Conservation (phyloP, 2,888 invertebrate species). For the Phlogophora meticulosa region DNA sequence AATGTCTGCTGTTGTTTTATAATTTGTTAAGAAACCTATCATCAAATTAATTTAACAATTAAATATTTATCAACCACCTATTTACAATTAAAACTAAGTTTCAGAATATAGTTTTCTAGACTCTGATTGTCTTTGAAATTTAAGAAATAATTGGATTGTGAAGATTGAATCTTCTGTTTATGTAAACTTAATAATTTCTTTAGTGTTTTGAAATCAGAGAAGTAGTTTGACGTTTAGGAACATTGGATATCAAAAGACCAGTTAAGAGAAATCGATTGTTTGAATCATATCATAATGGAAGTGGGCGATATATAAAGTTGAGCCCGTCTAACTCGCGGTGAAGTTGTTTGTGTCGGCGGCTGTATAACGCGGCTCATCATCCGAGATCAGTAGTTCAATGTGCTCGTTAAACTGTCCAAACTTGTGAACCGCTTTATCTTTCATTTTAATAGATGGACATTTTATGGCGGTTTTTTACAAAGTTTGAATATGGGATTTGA, state of each 20-base stretch:
- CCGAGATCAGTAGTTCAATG: constrained; percentile 27
- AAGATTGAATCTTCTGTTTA: neutral
- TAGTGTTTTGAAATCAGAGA: neutral
- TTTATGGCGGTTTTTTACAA: constrained; percentile 30
- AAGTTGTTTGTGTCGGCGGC: constrained; percentile 31
- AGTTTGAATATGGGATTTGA: constrained; percentile 11
- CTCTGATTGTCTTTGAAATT: constrained; percentile 1
- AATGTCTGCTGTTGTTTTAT: constrained; percentile 3
- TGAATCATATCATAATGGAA: constrained; percentile 9
- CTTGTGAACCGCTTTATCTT: constrained; percentile 50
- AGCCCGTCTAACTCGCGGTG: constrained; percentile 10
- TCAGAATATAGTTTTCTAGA: neutral
- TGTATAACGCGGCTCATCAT: constrained; percentile 45
- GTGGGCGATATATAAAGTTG: constrained; percentile 23
- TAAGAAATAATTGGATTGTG: neutral
- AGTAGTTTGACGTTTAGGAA: neutral
- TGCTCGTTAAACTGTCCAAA: constrained; percentile 61
- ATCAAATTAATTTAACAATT: neutral
- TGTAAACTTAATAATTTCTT: constrained; percentile 7
- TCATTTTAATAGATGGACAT: constrained; percentile 47
- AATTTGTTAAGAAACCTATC: neutral
- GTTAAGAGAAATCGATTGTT: neutral
- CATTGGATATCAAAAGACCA: neutral
- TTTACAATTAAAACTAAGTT: constrained; percentile 2
- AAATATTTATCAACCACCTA: neutral